These are phyloP conservation scores for Lepidurus couesii DNA, from an alignment of 1,140 invertebrate species.

Conservation along the genomic window DNA sequence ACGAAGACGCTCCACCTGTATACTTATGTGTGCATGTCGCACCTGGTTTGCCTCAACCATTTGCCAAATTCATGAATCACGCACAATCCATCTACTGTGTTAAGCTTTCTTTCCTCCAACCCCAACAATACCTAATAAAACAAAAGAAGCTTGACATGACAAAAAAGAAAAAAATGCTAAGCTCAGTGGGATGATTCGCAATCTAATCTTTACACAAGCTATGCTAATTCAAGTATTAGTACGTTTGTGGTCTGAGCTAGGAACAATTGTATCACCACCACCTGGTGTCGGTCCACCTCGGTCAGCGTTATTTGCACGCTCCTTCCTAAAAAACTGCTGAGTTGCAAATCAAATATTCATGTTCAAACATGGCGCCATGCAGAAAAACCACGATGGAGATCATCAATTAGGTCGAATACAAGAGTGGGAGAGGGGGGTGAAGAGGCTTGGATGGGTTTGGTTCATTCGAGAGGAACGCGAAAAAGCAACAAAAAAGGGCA, in stretches of 20 bases:
- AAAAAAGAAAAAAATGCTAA: background rate
- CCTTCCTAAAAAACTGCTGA: background rate
- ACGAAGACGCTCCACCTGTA: constrained; percentile 3
- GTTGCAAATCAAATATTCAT: background rate
- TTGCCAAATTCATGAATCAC: constrained; percentile 13
- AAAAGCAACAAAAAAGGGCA: background rate
- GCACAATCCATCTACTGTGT: background rate
- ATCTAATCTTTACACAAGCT: background rate
- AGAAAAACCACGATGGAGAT: background rate
- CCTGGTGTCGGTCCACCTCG: background rate
- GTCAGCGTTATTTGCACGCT: background rate
- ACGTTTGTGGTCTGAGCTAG: background rate
- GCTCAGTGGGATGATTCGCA: constrained; percentile 1
- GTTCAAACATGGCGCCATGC: background rate
- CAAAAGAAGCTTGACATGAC: background rate
- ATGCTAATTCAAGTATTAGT: constrained; percentile 15
- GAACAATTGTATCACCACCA: background rate
- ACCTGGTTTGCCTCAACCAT: background rate
- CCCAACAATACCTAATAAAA: background rate
- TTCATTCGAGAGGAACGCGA: background rate
- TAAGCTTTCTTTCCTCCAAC: background rate
- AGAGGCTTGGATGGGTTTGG: background rate
- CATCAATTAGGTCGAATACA: background rate
- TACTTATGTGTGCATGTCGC: background rate
- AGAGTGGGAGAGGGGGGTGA: background rate